Evolutionary conservation across 2,113 vertebrate species (phyloP), one percentile per base, ranked within the genome.

Genomic region (Alethe diademata): DNA sequence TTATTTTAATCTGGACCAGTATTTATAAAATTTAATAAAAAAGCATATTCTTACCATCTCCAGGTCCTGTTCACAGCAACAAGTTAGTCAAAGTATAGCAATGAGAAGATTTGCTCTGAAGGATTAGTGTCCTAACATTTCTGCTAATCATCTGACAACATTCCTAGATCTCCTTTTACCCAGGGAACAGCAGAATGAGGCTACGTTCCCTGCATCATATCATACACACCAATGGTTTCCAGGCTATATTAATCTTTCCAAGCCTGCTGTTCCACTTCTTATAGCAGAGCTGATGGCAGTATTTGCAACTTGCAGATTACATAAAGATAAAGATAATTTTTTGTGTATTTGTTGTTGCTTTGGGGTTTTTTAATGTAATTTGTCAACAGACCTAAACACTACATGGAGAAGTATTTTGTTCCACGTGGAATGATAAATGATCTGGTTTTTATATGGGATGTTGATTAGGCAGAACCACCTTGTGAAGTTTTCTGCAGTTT

Each of bases 121-220:
- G 88, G 83, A 86, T 90, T 92, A 80, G 14, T 38, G 69, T 92
- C 89, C 84, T 88, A 61, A 58, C 19, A 62, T 88, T 92, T 97
- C 93, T 93, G 69, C 60, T 93, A 73, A 74, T 72, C 86, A 42
- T 70, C 40, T 74, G 97, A 95, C 97, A 98, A 62, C 96, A 96
- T 95, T 95, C 93, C 86, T 90, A 86, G 94, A 88, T 97, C 97
- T 98, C 97, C 78, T 92, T 92, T 98, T 97, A 98, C 97, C 83
- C 60, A 53, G 86, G 61, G 92, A 97, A 43, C 28, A 43, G 86
- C 90, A 96, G 93, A 94, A 95, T 93, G 94, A 96, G 62, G 45
- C 92, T 89, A 13, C 6, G 2, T 40, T 93, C 93, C 90, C 78
- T 75, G n/a, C 56, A 96, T 76, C 93, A 90, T 88, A 58, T 56